A percentile compares a stretch with the other conserved stretches of the same genome.
Evolutionary conservation across 2,888 invertebrate species (phyloP).

Genomic region (Drosophila acutilabella): DNA sequence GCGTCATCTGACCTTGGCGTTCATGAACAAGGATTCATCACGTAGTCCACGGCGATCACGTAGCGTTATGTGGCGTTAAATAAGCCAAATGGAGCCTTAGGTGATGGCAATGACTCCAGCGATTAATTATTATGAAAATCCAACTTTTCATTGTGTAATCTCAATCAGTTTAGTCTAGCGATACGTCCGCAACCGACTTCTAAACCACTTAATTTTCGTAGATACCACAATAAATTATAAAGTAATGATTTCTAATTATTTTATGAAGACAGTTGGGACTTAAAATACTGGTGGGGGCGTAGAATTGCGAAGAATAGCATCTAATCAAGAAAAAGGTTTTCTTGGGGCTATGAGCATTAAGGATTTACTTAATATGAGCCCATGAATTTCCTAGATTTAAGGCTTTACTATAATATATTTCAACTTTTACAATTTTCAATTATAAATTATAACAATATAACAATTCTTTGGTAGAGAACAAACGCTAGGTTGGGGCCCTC

Average conservation of each 20-base stretch:
- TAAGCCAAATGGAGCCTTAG: background rate
- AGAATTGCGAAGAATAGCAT: too few species aligned
- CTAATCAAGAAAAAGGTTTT: too few species aligned
- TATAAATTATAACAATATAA: too few species aligned
- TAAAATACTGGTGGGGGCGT: background rate
- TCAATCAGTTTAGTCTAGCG: constrained; percentile 1
- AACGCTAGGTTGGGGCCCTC: too few species aligned
- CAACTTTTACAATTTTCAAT: too few species aligned
- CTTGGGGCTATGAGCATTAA: too few species aligned
- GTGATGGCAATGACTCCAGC: background rate
- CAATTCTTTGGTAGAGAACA: too few species aligned
- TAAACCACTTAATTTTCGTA: background rate
- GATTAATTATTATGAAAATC: too few species aligned
- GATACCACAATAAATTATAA: constrained; percentile 27
- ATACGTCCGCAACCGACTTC: constrained; percentile 2
- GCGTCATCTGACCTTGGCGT: constrained; percentile 60
- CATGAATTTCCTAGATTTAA: too few species aligned
- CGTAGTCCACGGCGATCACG: background rate
- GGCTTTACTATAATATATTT: too few species aligned
- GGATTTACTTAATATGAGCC: too few species aligned
- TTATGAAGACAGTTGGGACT: background rate
- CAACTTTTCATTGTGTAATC: background rate
- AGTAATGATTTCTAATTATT: background rate
- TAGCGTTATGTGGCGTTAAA: constrained; percentile 37
- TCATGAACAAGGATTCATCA: constrained; percentile 36